These are phyloP conservation scores for Stenoptilia bipunctidactyla DNA, from an alignment of 2,888 invertebrate genomes.

Conservation along the genomic window DNA sequence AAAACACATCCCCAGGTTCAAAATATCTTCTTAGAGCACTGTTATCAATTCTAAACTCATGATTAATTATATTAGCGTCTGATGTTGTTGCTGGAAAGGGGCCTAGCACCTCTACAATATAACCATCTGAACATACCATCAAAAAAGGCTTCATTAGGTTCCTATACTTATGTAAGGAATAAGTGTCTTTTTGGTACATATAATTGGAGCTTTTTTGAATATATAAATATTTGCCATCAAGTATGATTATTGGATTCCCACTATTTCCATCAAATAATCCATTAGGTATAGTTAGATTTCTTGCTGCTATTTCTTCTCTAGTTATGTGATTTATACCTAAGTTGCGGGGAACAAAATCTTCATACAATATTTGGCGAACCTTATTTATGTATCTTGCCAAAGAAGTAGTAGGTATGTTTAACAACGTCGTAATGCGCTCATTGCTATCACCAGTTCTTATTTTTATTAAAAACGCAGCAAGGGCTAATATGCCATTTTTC, in stretches of 20 bases:
- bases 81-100: constrained; percentile 1
- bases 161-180: neutral
- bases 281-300: neutral
- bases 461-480: constrained; percentile 1
- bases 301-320: neutral
- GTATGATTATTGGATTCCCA: neutral
- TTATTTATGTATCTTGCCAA: neutral
- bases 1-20: neutral
- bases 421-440: neutral
- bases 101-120: neutral
- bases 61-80: neutral
- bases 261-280: neutral
- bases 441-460: neutral
- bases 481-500: neutral
- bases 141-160: neutral
- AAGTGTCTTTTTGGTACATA: neutral
- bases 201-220: neutral
- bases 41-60: neutral
- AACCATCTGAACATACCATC: neutral
- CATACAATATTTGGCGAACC: neutral
- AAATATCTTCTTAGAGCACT: neutral
- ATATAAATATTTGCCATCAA: neutral
- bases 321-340: neutral
- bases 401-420: neutral
- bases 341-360: neutral